These are phyloP conservation scores for Anoplopoma fimbria DNA, from an alignment of 2,113 vertebrate species.

Conservation along the genomic window DNA sequence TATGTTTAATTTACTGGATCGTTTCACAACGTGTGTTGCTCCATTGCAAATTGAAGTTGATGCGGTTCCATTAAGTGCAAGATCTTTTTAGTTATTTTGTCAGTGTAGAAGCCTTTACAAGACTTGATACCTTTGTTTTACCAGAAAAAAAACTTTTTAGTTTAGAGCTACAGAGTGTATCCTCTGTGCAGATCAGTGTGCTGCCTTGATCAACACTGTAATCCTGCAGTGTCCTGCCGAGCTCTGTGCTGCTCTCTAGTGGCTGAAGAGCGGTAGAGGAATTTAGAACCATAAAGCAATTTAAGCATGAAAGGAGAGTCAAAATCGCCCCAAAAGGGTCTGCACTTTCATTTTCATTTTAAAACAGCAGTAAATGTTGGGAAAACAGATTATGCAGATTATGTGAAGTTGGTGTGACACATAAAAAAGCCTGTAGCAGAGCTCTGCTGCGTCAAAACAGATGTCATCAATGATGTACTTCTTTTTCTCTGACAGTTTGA, in stretches of 20 bases:
- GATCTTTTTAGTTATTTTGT: slow-evolving; percentile 1
- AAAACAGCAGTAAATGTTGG: background rate
- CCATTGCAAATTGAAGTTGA: slow-evolving; percentile 14
- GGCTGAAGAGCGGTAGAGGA: slow-evolving; percentile 57
- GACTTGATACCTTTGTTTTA: background rate
- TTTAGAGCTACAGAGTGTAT: background rate
- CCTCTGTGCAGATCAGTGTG: slow-evolving; percentile 28
- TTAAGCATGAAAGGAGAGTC: background rate
- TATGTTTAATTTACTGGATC: slow-evolving; percentile 42
- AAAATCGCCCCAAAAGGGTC: background rate
- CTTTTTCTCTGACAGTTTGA: background rate
- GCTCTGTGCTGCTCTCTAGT: slow-evolving; percentile 83
- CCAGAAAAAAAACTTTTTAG: background rate
- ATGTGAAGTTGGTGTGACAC: background rate
- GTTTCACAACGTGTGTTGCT: background rate
- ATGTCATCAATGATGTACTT: background rate
- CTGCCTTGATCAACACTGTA: slow-evolving; percentile 6
- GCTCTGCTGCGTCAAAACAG: background rate
- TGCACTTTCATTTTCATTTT: background rate
- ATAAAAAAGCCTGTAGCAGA: background rate
- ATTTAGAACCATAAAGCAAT: slow-evolving; percentile 11
- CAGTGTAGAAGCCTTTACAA: background rate
- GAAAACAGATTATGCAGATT: background rate
- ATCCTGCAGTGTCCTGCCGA: slow-evolving; percentile 61
- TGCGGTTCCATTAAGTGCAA: background rate